Evolutionary conservation across 2,797 vertebrate species (phyloP), one percentile per base, ranked within the genome.

Genomic region (Dromococcyx pavoninus): DNA sequence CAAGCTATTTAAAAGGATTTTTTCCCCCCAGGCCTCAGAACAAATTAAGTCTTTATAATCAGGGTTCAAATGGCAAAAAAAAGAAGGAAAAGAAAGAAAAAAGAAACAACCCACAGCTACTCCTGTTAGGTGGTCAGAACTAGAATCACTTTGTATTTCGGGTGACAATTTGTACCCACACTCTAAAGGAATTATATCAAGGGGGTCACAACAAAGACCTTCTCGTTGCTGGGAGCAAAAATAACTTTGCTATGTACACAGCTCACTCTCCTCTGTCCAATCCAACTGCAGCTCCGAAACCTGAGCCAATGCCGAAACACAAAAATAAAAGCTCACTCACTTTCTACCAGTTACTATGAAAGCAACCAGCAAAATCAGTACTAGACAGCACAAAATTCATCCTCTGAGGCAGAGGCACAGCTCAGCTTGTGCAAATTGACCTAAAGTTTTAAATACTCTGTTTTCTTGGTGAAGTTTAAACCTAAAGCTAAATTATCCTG

Each of bases 41-140:
- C 69, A 92, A 95, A 94, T 94, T 89, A 91, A 89, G 85, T 94
- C 91, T 84, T 81, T 92, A 71, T 83, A 93, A 93, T 89, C 66
- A 74, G 41, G 83, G 92, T 76, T 92, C 87, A 96, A 92, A 84
- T 56, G 69, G 53, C 0, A 67, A 35, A n/a, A 17, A 9, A 18
- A 8, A 12, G 4, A 25, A 13, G 4, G 0, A 14, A 9, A 10
- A 27, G n/a, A 5, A 18, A 83, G 51, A 11, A 64, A 73, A 48
- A 60, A 53, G 37, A 60, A 94, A 35, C 85, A 94, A 86, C 70
- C 54, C 88, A 66, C 73, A 94, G 66, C 86, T 85, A 61, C 56
- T 90, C 96, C 76, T 91, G 70, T 93, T 82, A 93, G 91, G 95
- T 86, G 86, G 95, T 43, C 83, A 91, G 88, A 91, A 67, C 80